Base-by-base conservation (phyloP, 2,888 invertebrate species). In the Biston betularia region DNA sequence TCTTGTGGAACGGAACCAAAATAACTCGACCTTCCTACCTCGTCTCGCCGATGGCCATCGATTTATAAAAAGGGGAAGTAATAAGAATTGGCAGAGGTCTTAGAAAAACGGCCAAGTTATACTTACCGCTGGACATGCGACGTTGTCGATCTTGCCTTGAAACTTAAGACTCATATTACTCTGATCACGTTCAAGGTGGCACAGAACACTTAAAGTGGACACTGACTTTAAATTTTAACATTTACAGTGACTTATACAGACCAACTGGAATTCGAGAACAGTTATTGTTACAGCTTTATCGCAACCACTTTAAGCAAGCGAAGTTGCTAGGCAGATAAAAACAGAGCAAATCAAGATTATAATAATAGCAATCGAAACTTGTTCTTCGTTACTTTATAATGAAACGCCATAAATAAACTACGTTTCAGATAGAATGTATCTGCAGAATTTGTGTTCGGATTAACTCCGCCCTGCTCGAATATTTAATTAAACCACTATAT, bases 111-210 rank as follows among this genome's bases (percentile, higher is more conserved):
- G 90, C 80, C 71, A 76, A 74, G 76, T 77, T 77, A 73, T 59
- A 72, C 77, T 74, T 80, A 80, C 79, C 80, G 78, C 76, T 79
- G 82, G 81, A 84, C 84, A 86, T 86, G 85, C 85, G 83, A 84
- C 85, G 87, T 82, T 79, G 87, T 76, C 81, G 84, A 67, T 83
- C 81, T 90, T 73, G 90, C 93, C 92, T 93, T 92, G 92, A 90
- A 86, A 85, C 84, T 84, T 79, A 84, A 88, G 88, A 82, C 89
- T 93, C 91, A 81, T 82, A 86, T 93, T 92, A 90, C 93, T 88
- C 86, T 80, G 90, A 92, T 92, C 93, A 91, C 90, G 90, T 93
- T 93, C 93, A 92, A 93, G 93, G 93, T 87, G 86, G 85, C 80
- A 80, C 82, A 75, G 82, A 79, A 78, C 86, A 82, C 82, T 83